These are phyloP conservation scores for Brachionus paranguensis DNA, from an alignment of 1,140 invertebrate species.

Conservation along the genomic window DNA sequence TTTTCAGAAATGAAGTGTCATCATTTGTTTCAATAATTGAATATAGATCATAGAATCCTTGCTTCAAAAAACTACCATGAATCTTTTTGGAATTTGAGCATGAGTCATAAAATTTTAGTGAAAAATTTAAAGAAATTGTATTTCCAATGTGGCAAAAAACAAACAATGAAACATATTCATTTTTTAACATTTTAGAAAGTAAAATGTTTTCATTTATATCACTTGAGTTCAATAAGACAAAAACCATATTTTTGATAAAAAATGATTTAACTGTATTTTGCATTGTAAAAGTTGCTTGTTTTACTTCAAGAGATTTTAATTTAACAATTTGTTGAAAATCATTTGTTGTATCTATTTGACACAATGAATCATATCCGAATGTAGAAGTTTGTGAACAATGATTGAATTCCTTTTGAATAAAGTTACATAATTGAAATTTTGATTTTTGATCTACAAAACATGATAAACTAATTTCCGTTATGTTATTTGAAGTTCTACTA, in stretches of 20 bases:
- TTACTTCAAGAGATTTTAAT: neutral
- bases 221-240: neutral
- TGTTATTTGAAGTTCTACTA: neutral
- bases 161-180: neutral
- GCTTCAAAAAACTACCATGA: neutral
- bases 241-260: neutral
- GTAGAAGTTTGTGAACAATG: neutral
- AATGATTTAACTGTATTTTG: neutral
- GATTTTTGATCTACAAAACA: neutral
- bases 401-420: neutral
- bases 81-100: neutral
- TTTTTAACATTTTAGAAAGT: neutral
- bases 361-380: neutral
- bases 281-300: neutral
- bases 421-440: neutral
- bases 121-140: neutral
- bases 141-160: neutral
- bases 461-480: neutral
- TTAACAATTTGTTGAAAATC: neutral
- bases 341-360: neutral
- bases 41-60: neutral
- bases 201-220: neutral
- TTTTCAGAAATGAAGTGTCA: neutral
- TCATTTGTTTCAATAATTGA: neutral
- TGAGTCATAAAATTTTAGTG: neutral